Conservation (phyloP, 2,113 vertebrate species). For the Pipra filicauda region DNA sequence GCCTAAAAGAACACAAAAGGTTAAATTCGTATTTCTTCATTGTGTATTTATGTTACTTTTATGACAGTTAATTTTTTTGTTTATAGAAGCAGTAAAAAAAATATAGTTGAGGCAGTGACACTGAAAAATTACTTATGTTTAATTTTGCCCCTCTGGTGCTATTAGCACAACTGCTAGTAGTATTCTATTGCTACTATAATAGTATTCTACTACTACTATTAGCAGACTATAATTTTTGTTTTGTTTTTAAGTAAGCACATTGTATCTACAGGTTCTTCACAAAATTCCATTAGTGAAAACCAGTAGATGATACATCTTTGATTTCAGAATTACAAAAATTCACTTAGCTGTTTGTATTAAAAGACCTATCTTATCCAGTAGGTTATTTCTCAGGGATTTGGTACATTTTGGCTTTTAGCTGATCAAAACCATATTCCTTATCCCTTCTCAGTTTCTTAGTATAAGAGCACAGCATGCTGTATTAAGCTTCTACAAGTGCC, state of each 20-base stretch:
- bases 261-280: neutral
- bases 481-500: neutral
- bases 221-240: neutral
- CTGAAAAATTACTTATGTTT: neutral
- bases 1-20: constrained; percentile 73
- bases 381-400: neutral
- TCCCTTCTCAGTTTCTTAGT: neutral
- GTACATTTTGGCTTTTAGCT: neutral
- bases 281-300: neutral
- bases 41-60: neutral
- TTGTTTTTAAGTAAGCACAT: neutral
- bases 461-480: neutral
- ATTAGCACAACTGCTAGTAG: neutral
- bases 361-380: neutral
- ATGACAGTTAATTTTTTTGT: neutral
- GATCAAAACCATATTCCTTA: neutral
- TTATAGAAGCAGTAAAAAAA: neutral
- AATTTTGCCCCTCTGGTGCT: neutral
- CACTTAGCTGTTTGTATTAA: neutral
- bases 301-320: neutral
- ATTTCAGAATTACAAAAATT: neutral
- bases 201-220: neutral
- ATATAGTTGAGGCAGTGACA: neutral
- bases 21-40: neutral
- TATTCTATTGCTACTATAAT: neutral